Evolutionary conservation across 2,888 invertebrate species (phyloP).

Genomic region (Cerastis leucographa): DNA sequence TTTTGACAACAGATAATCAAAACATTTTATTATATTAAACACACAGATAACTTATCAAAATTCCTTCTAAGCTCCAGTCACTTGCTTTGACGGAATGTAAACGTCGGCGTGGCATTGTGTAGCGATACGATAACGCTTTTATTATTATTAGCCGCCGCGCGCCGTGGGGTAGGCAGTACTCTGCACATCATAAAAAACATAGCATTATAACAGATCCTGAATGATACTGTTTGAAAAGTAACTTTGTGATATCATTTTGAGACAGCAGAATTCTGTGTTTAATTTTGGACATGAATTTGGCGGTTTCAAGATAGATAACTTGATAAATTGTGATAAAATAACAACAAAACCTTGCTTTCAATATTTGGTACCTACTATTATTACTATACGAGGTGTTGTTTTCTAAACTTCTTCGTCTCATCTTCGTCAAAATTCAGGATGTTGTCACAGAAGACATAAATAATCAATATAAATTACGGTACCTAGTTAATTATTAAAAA

Average conservation of each 20-base stretch:
- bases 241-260: constrained; percentile 10
- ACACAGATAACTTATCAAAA: constrained; percentile 14
- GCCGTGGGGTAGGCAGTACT: constrained; percentile 64
- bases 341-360: no score
- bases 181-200: constrained; percentile 75
- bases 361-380: no score
- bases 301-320: neutral
- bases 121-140: constrained; percentile 88
- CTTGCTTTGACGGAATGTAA: constrained; percentile 85
- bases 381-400: no score
- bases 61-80: constrained; percentile 68
- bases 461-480: no score
- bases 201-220: constrained; percentile 49
- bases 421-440: no score
- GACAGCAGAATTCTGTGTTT: neutral
- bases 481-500: no score
- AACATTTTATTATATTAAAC: neutral
- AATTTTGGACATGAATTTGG: neutral
- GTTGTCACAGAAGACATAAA: no score
- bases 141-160: constrained; percentile 81
- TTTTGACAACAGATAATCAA: neutral
- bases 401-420: no score
- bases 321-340: no score
- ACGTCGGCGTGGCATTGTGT: constrained; percentile 85
- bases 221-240: constrained; percentile 7